Base-by-base conservation (phyloP, 2,797 vertebrate species). In the Darevskia nairensis region DNA sequence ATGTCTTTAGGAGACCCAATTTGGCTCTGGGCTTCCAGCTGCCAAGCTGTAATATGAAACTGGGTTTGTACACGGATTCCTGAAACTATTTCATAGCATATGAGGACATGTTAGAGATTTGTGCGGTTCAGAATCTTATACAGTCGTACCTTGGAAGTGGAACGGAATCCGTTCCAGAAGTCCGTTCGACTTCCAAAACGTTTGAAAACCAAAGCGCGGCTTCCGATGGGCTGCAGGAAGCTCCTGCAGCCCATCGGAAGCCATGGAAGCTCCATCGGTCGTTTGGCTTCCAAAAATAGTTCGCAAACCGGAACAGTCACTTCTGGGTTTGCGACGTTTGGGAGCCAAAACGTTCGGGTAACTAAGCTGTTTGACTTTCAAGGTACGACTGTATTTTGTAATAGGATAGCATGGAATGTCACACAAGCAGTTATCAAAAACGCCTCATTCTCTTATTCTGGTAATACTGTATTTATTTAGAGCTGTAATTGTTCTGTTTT, bases 341-440 rank as follows among this genome's bases (percentile, higher is more conserved):
- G 50, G 50, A 55, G 50, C 50, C 50, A 55, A 55, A 55, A 55
- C 50, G 0, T 55, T 55, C 13, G 0, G 50, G 50, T 3, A 55
- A 15, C 50, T 55, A 55, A 0, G 50, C 50, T 55, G 50, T 15
- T 0, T 0, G 3, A 0, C 50, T 50, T 50, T 11, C 50, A 50
- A 55, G 50, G 50, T 15, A 55, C 13, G 0, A 55, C 13, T 55
- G 13, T 55, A 11, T 27, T 46, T 74, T 13, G 0, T 74, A 74
- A 9, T 29, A 61, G 50, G 55, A 27, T 41, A 78, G 9, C 10
- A 35, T 44, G 61, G 23, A 19, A 29, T 68, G 27, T 8, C 35
- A 32, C n/a, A 13, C 39, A 32, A 32, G 29, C 75, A 64, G 25
- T 50, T 25, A 8, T 72, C n/a, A 71, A 44, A 46, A 83, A 21